phyloP scores from a whole-genome alignment of 2,113 vertebrate species.

The Microtus richardsoni region DNA sequence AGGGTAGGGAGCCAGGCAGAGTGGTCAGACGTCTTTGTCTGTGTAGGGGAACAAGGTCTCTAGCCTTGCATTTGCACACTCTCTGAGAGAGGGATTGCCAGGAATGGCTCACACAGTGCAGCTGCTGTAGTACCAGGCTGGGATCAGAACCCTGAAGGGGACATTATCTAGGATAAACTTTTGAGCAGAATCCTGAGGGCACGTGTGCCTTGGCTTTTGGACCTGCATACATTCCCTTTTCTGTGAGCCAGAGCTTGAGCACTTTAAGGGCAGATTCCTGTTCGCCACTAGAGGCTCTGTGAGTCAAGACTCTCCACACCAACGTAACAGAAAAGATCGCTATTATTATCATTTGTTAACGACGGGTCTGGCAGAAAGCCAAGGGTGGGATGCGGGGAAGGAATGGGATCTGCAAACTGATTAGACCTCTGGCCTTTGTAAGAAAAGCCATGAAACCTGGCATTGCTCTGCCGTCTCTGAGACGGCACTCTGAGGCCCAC shows the following conservation, averaged over 20 bases:
- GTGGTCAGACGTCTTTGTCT: fast-evolving
- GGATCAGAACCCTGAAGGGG: fast-evolving
- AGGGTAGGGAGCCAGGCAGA: background rate
- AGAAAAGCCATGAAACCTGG: background rate
- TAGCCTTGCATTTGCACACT: fast-evolving
- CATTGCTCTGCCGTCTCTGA: background rate
- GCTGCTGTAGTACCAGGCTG: background rate
- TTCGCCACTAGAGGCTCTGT: fast-evolving
- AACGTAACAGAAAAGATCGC: background rate
- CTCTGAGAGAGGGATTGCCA: background rate
- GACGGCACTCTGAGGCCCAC: no score
- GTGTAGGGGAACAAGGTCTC: background rate
- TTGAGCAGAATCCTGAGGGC: background rate
- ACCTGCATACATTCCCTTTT: no score
- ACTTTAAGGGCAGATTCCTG: no score
- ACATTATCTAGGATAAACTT: background rate
- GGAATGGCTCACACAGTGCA: background rate
- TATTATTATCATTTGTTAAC: fast-evolving
- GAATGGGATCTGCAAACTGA: background rate
- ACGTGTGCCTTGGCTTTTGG: background rate
- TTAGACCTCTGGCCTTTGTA: background rate
- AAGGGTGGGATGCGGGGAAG: background rate
- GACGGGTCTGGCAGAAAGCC: background rate
- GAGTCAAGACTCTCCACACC: background rate
- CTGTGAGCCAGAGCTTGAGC: background rate